Conservation (phyloP, 2,888 invertebrate genomes). For the Lithophane semibrunnea region DNA sequence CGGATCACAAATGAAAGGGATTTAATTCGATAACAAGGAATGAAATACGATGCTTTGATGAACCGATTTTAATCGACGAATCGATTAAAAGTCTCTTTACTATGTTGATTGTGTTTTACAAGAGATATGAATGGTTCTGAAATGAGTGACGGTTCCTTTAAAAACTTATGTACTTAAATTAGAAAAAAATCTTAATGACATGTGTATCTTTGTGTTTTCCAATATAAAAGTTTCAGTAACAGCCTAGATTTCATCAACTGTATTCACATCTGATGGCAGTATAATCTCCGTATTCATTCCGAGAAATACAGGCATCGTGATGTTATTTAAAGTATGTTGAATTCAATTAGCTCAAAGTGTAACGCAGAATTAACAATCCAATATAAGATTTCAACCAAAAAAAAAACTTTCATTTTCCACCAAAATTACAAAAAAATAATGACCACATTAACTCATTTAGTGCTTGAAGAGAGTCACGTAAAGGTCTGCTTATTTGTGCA, state of each 20-base stretch:
- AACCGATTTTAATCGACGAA: constrained; percentile 26
- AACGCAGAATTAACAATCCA: neutral
- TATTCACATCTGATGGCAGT: too few species aligned
- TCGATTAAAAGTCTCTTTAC: constrained; percentile 23
- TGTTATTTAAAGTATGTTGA: neutral
- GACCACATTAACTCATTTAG: constrained; percentile 57
- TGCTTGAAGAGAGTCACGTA: constrained; percentile 60
- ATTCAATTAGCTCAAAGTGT: neutral
- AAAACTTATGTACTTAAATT: neutral
- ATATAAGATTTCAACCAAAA: neutral
- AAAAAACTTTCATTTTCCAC: neutral
- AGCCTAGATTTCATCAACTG: too few species aligned
- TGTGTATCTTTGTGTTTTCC: neutral
- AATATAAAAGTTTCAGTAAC: neutral
- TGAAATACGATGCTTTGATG: constrained; percentile 30
- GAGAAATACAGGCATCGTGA: neutral
- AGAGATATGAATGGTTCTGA: neutral
- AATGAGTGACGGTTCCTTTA: neutral
- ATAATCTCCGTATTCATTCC: neutral
- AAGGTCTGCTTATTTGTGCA: constrained; percentile 63
- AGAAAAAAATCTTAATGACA: neutral
- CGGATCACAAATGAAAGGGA: constrained; percentile 8
- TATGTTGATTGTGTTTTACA: constrained; percentile 13
- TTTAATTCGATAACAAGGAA: constrained; percentile 26
- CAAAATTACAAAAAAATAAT: constrained; percentile 39